A percentile compares a stretch with the other conserved stretches of the same genome.
Conservation (phyloP, 1,140 invertebrate species). For the Pristionchus pacificus region DNA sequence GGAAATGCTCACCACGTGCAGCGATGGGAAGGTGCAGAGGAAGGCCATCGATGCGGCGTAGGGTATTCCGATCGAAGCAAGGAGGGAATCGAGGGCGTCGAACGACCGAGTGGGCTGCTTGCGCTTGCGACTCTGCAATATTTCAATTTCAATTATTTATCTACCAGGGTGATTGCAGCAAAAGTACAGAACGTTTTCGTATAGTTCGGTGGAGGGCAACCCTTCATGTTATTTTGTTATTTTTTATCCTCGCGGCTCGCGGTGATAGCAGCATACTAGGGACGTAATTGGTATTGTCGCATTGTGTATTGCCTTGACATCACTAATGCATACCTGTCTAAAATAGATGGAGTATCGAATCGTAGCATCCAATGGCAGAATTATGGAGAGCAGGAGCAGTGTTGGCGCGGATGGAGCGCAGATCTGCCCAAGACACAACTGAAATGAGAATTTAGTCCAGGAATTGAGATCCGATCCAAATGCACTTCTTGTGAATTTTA, state of each 20-base stretch:
- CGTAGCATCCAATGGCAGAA: not conserved
- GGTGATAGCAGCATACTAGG: no score
- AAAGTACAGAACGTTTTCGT: no score
- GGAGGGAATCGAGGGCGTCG: not conserved
- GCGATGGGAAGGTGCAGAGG: not conserved
- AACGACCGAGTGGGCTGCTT: not conserved
- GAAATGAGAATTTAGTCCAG: no score
- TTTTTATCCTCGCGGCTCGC: no score
- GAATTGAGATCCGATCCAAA: no score
- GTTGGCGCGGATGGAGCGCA: not conserved
- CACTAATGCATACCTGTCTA: not conserved
- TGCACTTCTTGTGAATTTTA: no score
- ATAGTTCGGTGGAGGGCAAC: no score
- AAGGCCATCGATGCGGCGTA: not conserved
- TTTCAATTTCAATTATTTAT: not conserved
- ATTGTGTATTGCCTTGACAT: no score
- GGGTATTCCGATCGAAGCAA: not conserved
- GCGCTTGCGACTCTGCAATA: not conserved
- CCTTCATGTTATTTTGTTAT: no score
- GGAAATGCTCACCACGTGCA: not conserved
- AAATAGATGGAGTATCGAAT: not conserved
- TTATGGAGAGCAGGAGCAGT: not conserved
- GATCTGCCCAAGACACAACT: not conserved
- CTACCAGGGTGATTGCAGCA: no score
- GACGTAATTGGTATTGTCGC: not conserved